Percentiles rank a stretch among this genome's conserved stretches.
These are phyloP conservation scores for Bombus difficillimus DNA, from an alignment of 1,140 invertebrate genomes.

Conservation along the genomic window DNA sequence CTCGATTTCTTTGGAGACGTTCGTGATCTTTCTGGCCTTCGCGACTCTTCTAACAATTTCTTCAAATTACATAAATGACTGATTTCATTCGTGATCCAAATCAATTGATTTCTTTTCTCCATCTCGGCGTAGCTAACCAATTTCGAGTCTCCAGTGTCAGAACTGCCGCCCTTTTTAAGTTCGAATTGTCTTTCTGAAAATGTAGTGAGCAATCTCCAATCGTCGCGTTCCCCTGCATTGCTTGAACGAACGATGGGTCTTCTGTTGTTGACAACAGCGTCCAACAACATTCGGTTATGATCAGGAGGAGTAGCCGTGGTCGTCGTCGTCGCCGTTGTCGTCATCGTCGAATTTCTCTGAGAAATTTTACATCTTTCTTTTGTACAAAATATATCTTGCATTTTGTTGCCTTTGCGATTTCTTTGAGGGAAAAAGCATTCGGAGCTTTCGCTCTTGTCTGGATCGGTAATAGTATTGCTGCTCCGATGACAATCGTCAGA, in stretches of 20 bases:
- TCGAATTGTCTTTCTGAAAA: slow-evolving; percentile 75
- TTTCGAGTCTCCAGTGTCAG: slow-evolving; percentile 74
- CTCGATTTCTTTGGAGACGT: slow-evolving; percentile 68
- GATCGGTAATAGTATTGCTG: slow-evolving; percentile 66
- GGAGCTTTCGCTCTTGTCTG: slow-evolving; percentile 79
- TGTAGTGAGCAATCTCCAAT: slow-evolving; percentile 77
- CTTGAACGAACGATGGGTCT: slow-evolving; percentile 59
- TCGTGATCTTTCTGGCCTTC: slow-evolving; percentile 67
- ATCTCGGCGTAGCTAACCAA: slow-evolving; percentile 79
- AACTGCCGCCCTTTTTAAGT: slow-evolving; percentile 67
- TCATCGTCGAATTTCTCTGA: slow-evolving; percentile 64
- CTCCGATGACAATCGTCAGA: slow-evolving; percentile 71
- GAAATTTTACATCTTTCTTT: slow-evolving; percentile 70
- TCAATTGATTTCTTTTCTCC: slow-evolving; percentile 82
- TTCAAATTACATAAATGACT: slow-evolving; percentile 82
- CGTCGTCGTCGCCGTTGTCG: slow-evolving; percentile 58
- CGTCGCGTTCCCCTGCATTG: slow-evolving; percentile 57
- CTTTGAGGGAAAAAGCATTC: slow-evolving; percentile 79
- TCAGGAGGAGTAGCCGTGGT: slow-evolving; percentile 68
- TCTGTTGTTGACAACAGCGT: slow-evolving; percentile 67
- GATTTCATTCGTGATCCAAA: slow-evolving; percentile 84
- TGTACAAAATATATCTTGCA: slow-evolving; percentile 70
- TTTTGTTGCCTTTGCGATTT: slow-evolving; percentile 64
- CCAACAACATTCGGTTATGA: slow-evolving; percentile 70
- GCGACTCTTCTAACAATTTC: slow-evolving; percentile 78